Evolutionary conservation across 2,113 vertebrate genomes (phyloP).

Genomic region (Odobenus rosmarus): DNA sequence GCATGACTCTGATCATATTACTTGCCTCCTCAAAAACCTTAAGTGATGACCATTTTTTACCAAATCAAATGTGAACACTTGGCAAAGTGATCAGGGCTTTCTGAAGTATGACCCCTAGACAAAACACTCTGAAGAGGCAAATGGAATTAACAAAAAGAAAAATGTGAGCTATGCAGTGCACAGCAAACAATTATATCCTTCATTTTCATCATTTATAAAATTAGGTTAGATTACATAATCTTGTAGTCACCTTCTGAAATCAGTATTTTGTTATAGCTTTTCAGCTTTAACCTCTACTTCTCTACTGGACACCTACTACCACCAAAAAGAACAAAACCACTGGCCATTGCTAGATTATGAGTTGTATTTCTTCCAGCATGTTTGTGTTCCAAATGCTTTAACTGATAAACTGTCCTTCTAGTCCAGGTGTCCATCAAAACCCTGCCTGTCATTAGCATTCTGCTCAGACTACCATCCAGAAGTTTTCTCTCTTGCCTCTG

Average conservation of each 20-base stretch:
- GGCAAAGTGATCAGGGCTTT: background rate
- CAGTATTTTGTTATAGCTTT: background rate
- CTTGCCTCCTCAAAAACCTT: slow-evolving; percentile 3
- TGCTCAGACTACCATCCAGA: background rate
- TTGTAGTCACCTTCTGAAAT: background rate
- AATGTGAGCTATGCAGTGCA: background rate
- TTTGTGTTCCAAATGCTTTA: background rate
- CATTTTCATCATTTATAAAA: slow-evolving; percentile 36
- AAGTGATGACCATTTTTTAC: background rate
- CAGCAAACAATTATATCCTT: background rate
- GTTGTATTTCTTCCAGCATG: background rate
- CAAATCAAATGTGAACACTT: slow-evolving; percentile 47
- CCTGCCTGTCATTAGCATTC: background rate
- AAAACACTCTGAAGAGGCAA: background rate
- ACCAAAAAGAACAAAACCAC: background rate
- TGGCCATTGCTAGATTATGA: background rate
- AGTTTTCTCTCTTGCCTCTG: background rate
- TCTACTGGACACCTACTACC: background rate
- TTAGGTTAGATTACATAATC: background rate
- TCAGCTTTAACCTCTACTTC: background rate
- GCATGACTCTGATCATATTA: slow-evolving; percentile 18
- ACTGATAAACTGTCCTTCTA: background rate
- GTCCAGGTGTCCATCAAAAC: background rate
- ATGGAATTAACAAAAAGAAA: slow-evolving; percentile 15
- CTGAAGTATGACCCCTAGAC: background rate